A percentile compares a stretch with the other conserved stretches of the same genome.
phyloP scores from a whole-genome alignment of 2,888 invertebrate species.

The Nipponacmea schrenckii region DNA sequence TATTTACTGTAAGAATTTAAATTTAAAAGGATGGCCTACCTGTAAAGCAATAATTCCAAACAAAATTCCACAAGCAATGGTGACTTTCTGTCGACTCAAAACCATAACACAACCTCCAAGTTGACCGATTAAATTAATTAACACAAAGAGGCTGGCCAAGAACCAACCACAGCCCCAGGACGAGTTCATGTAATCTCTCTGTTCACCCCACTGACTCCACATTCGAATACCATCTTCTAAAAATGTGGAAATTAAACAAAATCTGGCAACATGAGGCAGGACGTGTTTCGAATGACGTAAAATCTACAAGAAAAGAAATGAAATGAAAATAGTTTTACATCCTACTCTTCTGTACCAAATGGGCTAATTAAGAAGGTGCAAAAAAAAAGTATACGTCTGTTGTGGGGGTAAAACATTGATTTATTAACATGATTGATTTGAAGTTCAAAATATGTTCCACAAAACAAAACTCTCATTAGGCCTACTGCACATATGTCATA shows the following conservation, averaged over 20 bases:
- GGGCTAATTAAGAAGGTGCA: background rate
- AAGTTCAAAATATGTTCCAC: background rate
- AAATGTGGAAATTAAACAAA: conserved; percentile 98
- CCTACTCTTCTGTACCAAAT: background rate
- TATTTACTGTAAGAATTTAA: background rate
- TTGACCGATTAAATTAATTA: conserved; percentile 95
- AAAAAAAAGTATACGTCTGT: background rate
- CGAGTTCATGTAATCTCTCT: conserved; percentile 96
- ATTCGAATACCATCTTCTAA: conserved; percentile 98
- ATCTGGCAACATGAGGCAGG: conserved; percentile 92
- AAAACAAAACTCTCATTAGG: background rate
- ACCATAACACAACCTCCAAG: conserved; percentile 97
- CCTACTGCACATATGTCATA: too few relatives aligned
- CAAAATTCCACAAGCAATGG: conserved; percentile 78
- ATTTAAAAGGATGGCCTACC: conserved; percentile 71
- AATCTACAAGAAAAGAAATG: conserved; percentile 74
- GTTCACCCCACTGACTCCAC: conserved; percentile 99
- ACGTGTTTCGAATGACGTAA: conserved; percentile 88
- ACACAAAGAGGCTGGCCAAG: conserved; percentile 92
- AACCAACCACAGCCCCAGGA: conserved; percentile 97
- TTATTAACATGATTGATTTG: background rate
- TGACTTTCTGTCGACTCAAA: conserved; percentile 88
- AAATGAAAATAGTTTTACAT: too few relatives aligned
- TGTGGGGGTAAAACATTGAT: background rate
- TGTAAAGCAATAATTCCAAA: conserved; percentile 97